Base-by-base conservation (phyloP, 2,888 invertebrate species). In the Drosophila picticornis region DNA sequence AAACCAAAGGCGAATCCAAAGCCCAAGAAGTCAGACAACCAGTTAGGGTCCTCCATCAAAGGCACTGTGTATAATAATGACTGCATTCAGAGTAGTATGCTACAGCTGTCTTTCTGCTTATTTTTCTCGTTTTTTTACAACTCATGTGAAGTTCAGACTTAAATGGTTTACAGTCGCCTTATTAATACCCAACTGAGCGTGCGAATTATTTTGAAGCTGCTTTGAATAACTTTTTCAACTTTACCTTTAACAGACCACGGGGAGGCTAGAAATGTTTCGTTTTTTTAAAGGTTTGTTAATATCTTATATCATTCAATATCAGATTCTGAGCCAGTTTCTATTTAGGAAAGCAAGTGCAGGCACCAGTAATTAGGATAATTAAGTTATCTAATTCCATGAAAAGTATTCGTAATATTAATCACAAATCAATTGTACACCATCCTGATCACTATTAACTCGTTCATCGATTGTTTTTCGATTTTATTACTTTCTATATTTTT, bases 11-110 rank as follows among this genome's bases (percentile, higher is more conserved):
- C 16, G 31, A 29, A 9, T n/a, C 27, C n/a, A 56, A 13, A 77
- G 73, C 69, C 51, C 72, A 68, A 77, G 71, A 69, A 74, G 70
- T 80, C 81, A 80, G 80, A 38, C 55, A 60, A 51, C 36, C 50
- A 68, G 64, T 57, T 63, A 40, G 34, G 43, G 31, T 46, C n/a
- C 31, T 19, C 38, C n/a, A n/a, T 9, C 38, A 56, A 25, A 46
- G 40, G 34, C 13, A 36, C 22, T 61, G 22, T 38, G 2, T 29
- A 19, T n/a, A 55, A 19, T n/a, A 53, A 38, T 59, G 31, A 19
- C 2, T 77, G 72, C 68, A 80, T 60, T 68, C 29, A 46, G 40
- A 29, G 13, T 29, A 31, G 22, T 19, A 27, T 46, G 46, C 55
- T 27, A 59, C 38, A 65, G 46, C 75, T 57, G 48, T 43, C 34